Evolutionary conservation across 2,797 vertebrate species (phyloP).

Genomic region (Alauda arvensis): DNA sequence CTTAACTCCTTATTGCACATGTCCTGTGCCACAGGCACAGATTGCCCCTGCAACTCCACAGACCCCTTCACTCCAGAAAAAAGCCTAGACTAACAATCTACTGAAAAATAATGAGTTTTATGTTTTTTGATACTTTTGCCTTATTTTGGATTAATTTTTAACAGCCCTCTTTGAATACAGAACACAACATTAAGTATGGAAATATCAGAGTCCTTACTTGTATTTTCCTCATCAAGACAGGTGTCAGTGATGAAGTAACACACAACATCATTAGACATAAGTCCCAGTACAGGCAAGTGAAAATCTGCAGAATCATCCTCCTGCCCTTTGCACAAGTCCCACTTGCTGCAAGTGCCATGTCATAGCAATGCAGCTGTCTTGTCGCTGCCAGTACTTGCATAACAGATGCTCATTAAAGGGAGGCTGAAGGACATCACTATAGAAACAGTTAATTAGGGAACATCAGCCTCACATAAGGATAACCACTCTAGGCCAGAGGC

Average conservation of each 20-base stretch:
- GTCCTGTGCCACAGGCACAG: too few species aligned
- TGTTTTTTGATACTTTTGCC: background rate
- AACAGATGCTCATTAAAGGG: constrained; percentile 1
- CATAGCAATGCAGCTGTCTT: background rate
- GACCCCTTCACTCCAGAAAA: background rate
- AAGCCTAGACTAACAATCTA: background rate
- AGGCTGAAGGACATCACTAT: constrained; percentile 3
- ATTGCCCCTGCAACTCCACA: background rate
- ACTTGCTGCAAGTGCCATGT: background rate
- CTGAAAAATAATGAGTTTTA: background rate
- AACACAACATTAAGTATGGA: background rate
- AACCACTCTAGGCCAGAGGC: background rate
- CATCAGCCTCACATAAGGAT: background rate
- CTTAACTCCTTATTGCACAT: background rate
- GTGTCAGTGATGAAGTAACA: background rate
- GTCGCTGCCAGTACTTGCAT: background rate
- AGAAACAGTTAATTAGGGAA: constrained; percentile 21
- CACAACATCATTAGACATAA: background rate
- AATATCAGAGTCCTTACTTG: background rate
- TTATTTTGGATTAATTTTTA: background rate
- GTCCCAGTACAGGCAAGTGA: background rate
- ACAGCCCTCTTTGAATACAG: background rate
- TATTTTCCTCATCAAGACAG: background rate
- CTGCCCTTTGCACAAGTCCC: background rate
- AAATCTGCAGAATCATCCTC: background rate